Conservation (phyloP, 1,140 invertebrate species). For the Araneus ventricosus region DNA sequence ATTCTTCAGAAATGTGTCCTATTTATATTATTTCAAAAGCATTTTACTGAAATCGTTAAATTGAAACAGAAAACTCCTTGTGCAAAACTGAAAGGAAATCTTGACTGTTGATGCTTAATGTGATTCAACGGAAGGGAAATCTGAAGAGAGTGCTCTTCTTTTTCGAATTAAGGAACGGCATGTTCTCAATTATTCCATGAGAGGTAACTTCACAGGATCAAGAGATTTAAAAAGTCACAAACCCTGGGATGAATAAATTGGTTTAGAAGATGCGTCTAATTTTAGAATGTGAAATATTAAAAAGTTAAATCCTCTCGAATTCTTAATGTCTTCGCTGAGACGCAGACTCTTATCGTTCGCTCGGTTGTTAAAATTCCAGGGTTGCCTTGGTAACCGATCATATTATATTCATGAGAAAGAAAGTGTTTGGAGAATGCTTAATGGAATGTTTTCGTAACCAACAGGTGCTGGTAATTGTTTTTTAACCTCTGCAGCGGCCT, state of each 20-base stretch:
- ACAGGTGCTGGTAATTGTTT: slow-evolving; percentile 47
- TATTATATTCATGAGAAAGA: slow-evolving; percentile 50
- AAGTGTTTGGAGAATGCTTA: slow-evolving; percentile 39
- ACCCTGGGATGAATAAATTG: neutral
- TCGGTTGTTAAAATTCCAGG: slow-evolving; percentile 2
- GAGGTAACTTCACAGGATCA: neutral
- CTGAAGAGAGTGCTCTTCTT: too few relatives aligned
- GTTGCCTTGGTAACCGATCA: neutral
- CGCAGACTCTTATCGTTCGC: neutral
- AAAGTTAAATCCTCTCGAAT: neutral
- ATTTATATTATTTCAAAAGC: too few relatives aligned
- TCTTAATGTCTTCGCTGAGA: neutral
- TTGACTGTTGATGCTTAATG: too few relatives aligned
- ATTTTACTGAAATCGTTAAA: too few relatives aligned
- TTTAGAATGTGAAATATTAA: neutral
- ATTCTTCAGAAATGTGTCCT: too few relatives aligned
- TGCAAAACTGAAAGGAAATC: too few relatives aligned
- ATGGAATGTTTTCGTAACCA: slow-evolving; percentile 22
- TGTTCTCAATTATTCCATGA: too few relatives aligned
- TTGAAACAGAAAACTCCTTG: too few relatives aligned
- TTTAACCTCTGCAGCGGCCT: neutral
- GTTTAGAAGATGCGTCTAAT: neutral
- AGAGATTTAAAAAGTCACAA: neutral
- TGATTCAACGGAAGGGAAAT: too few relatives aligned
- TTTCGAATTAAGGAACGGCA: too few relatives aligned